Percentiles rank a stretch among this genome's conserved stretches.
These are phyloP conservation scores for Channallabes apus DNA, from an alignment of 2,797 vertebrate species.

Conservation along the genomic window DNA sequence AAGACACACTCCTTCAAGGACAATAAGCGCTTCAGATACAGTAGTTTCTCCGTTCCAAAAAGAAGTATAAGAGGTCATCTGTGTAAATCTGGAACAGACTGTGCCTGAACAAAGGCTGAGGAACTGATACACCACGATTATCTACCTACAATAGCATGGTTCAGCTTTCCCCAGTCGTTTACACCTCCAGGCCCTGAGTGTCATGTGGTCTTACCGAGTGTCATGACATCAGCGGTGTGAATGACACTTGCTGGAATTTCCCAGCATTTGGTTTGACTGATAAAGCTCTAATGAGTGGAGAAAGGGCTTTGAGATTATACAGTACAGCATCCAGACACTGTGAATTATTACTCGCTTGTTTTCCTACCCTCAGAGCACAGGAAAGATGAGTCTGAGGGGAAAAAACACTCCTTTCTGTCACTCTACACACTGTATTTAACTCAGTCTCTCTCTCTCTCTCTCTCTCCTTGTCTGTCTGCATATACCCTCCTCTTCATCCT, in stretches of 20 bases:
- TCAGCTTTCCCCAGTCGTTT: constrained; percentile 6
- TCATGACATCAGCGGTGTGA: constrained; percentile 34
- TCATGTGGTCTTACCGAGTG: constrained; percentile 20
- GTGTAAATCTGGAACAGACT: constrained; percentile 22
- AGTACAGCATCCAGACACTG: constrained; percentile 13
- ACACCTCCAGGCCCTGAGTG: constrained; percentile 19
- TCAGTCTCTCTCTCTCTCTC: constrained; percentile 1
- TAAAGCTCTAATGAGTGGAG: constrained; percentile 17
- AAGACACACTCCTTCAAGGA: constrained; percentile 18
- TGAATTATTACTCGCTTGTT: constrained; percentile 33
- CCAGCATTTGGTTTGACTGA: constrained; percentile 20
- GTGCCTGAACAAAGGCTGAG: constrained; percentile 18
- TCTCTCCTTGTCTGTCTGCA: constrained; percentile 25
- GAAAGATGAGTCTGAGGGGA: constrained; percentile 30
- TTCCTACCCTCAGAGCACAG: constrained; percentile 24
- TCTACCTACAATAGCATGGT: constrained; percentile 17
- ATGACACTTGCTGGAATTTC: constrained; percentile 35
- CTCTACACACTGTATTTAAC: constrained; percentile 37
- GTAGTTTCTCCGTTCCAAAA: constrained; percentile 6
- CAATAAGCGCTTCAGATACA: constrained; percentile 7
- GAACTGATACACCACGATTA: constrained; percentile 14
- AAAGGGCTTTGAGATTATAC: constrained; percentile 34
- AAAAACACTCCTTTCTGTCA: constrained; percentile 23
- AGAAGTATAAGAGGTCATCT: not conserved
- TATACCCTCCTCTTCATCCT: constrained; percentile 34